A percentile compares a stretch with the other conserved stretches of the same genome.
phyloP scores from a whole-genome alignment of 2,113 vertebrate species.

The Chaenogobius annularis region DNA sequence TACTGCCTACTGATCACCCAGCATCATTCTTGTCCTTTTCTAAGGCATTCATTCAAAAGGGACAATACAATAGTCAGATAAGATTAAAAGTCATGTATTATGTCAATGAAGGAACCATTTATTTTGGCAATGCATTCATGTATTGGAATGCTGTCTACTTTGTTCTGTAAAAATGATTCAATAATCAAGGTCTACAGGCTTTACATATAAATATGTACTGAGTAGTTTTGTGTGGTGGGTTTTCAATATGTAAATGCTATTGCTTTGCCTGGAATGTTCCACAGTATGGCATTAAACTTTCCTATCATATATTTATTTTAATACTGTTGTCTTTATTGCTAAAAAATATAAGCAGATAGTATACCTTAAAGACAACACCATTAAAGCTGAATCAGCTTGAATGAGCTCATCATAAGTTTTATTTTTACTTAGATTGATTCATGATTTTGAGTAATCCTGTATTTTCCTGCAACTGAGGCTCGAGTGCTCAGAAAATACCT shows the following conservation, averaged over 20 bases:
- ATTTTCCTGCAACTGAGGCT: too few relatives aligned
- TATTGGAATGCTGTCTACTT: background rate
- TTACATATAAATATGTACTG: background rate
- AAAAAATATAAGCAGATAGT: too few relatives aligned
- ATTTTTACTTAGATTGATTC: too few relatives aligned
- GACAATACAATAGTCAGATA: background rate
- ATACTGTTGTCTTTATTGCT: too few relatives aligned
- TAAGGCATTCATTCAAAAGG: constrained; percentile 5
- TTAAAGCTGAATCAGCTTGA: too few relatives aligned
- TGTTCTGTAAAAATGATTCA: background rate
- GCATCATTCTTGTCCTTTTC: constrained; percentile 4
- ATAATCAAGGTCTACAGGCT: background rate
- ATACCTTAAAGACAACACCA: too few relatives aligned
- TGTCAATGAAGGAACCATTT: background rate
- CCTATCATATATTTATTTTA: too few relatives aligned
- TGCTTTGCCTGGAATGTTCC: background rate
- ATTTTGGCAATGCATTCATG: background rate
- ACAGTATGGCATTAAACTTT: too few relatives aligned
- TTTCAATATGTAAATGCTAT: too few relatives aligned
- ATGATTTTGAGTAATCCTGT: too few relatives aligned
- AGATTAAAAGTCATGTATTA: background rate
- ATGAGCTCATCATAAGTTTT: too few relatives aligned
- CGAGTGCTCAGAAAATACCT: too few relatives aligned
- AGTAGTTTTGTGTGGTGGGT: background rate
- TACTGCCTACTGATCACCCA: constrained; percentile 36